Base-by-base conservation (phyloP, 2,888 invertebrate species). In the Criorhina ranunculi region DNA sequence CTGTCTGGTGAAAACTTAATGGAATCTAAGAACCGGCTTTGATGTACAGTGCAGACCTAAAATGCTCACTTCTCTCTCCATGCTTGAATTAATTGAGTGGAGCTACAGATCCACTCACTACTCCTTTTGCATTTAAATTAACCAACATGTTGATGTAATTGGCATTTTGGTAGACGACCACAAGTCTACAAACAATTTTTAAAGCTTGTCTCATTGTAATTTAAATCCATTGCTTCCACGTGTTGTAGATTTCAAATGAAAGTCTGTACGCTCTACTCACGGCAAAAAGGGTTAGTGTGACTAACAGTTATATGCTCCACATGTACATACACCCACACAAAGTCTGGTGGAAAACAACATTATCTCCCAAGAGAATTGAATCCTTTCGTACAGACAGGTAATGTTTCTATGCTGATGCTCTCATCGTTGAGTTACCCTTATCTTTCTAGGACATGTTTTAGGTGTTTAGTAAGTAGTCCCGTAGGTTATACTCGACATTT, bases 401-500 rank as follows among this genome's bases (percentile, higher is more conserved):
- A 64, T 49, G 57, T 59, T 59, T 29, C 57, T 31, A 59, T 53
- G 44, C 17, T 53, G 19, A 59, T 53, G 44, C 17, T 53, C 24
- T 66, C 42, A 70, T 72, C 70, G 64, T 55, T 67, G 70, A 76
- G 24, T 77, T 67, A 12, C 24, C 69, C 35, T 51, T 33, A 49
- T 35, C 49, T 49, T 64, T 46, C 57, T 62, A 51, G 40, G 31
- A 44, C 59, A 59, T 64, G 64, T 57, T 64, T 70, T 51, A 64
- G 70, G 57, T 59, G 57, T 44, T 70, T 51, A 72, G 46, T 66
- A 67, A 72, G 46, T 66, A 67, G 49, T 49, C 70, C 81, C 70
- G 8, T 42, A 29, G 64, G 37, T 31, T 37, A 12, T 5, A 12
- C 15, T 35, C 59, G 51, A 66, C 59, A 37, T 67, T 59, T 24